Evolutionary conservation across 2,797 vertebrate species (phyloP), one percentile per base, ranked within the genome.

Genomic region (Catamblyrhynchus diadema): DNA sequence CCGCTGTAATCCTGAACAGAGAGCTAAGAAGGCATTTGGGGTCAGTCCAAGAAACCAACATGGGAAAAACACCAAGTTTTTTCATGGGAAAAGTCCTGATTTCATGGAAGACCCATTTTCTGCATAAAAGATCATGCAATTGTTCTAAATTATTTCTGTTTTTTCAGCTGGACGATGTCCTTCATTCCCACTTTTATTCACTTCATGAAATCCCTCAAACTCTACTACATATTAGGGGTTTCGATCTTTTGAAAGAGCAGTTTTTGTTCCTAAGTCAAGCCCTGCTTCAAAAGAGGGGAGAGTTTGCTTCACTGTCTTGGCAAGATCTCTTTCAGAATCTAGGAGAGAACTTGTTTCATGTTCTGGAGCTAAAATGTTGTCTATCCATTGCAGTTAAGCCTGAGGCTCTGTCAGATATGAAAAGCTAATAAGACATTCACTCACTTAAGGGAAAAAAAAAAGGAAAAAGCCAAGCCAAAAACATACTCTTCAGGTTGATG

Each of bases 371-470:
- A 85, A 95, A 92, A 78, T 25, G 53, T 35, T 67, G 90, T 61
- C 75, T 92, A 89, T 61, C 74, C 90, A 27, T 1, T 53, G 44
- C 45, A 84, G 79, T 48, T 74, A 92, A 67, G 83, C 86, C 86
- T 41, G 50, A 1, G 6, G 79, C 79, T 89, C 77, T 86, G 48
- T 48, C 51, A 94, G 74, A 73, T 83, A 75, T 59, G 3, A 77
- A 94, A 96, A 95, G 89, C 65, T 93, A 94, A 23, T 72, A 94
- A 33, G 78, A 93, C 81, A 94, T 59, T 59, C 89, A 83, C 53
- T 78, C 10, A 22, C 37, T 86, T 91, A 61, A 77, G 65, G 9
- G 4, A 57, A 56, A 33, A 61, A 32, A 16, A 18, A 28, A 4
- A 6, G 7, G 25, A 47, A 45, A 79, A 50, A 24, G 1, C 9